phyloP scores from a whole-genome alignment of 2,113 vertebrate species.

The Pipra filicauda region DNA sequence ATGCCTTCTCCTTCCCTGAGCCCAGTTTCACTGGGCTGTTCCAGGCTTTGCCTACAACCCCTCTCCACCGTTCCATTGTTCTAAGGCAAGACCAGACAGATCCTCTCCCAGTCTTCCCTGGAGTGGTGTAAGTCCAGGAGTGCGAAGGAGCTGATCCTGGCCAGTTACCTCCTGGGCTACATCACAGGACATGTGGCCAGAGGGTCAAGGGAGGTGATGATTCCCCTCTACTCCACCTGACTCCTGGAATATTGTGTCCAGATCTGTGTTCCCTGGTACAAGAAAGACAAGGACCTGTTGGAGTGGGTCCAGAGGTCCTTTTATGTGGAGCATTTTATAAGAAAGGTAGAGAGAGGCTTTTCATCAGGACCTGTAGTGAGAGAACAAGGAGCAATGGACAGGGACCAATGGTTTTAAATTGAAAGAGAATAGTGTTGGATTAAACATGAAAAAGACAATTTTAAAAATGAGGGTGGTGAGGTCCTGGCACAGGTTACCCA shows the following conservation, averaged over 20 bases:
- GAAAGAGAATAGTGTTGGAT: not conserved
- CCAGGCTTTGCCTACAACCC: not conserved
- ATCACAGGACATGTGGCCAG: not conserved
- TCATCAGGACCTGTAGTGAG: not conserved
- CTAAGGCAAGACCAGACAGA: not conserved
- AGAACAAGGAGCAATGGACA: not conserved
- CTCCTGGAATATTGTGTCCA: not conserved
- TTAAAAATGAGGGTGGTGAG: accelerated
- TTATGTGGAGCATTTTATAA: not conserved
- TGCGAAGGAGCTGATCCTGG: not conserved
- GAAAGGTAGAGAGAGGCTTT: not conserved
- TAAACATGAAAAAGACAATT: not conserved
- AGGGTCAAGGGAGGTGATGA: not conserved
- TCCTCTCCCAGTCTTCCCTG: not conserved
- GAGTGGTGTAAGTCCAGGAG: not conserved
- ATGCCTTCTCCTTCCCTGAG: not conserved
- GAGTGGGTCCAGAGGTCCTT: not conserved
- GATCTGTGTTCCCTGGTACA: not conserved
- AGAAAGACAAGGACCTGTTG: not conserved
- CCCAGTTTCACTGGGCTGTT: not conserved
- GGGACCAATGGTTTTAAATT: not conserved
- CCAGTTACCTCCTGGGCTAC: accelerated
- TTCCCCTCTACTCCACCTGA: accelerated
- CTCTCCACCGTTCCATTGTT: not conserved
- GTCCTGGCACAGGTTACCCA: not conserved